phyloP scores from a whole-genome alignment of 2,888 invertebrate species.

The Cerceris ruficornis region DNA sequence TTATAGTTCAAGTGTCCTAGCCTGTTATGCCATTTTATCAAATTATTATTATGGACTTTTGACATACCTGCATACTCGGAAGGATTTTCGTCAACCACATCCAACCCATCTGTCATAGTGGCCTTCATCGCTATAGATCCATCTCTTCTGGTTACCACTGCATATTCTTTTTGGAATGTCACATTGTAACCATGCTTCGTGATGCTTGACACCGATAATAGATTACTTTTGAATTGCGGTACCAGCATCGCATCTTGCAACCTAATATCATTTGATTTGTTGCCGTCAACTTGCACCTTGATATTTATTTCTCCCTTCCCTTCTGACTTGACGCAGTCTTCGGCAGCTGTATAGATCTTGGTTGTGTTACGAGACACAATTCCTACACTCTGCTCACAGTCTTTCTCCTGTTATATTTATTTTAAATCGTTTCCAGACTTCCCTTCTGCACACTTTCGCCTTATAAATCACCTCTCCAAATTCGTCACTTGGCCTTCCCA shows the following conservation, averaged over 20 bases:
- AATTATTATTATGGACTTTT: neutral
- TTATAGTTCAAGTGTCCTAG: slow-evolving; percentile 21
- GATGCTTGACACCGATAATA: slow-evolving; percentile 15
- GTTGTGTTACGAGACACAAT: no score
- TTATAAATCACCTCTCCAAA: no score
- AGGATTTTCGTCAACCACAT: slow-evolving; percentile 14
- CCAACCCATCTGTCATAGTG: slow-evolving; percentile 5
- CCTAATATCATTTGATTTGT: neutral
- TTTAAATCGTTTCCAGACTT: no score
- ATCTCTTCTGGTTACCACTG: neutral
- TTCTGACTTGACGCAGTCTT: neutral
- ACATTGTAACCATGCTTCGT: slow-evolving; percentile 13
- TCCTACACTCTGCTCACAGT: no score
- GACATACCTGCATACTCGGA: slow-evolving; percentile 1
- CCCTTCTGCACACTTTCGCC: no score
- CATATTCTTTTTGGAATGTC: slow-evolving; percentile 9
- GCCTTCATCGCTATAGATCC: slow-evolving; percentile 12
- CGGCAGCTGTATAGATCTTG: neutral
- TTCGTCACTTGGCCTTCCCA: no score
- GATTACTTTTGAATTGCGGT: neutral
- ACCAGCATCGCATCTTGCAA: neutral
- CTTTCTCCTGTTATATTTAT: no score
- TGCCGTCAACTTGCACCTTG: neutral
- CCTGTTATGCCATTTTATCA: slow-evolving; percentile 24
- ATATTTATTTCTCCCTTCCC: neutral